phyloP scores from a whole-genome alignment of 2,113 vertebrate genomes.

The Urocynchramus pylzowi region DNA sequence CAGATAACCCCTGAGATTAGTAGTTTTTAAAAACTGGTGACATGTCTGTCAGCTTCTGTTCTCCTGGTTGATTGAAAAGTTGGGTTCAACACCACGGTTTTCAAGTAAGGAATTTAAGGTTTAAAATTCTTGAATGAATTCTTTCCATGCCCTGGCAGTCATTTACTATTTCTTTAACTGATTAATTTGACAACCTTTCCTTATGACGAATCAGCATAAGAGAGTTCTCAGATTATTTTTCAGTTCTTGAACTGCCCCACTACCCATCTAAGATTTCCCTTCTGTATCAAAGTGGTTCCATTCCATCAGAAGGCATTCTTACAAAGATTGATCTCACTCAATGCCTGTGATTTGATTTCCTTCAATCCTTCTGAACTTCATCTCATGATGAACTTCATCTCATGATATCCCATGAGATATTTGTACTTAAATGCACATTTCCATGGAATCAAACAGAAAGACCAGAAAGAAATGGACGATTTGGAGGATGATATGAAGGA shows the following conservation, averaged over 20 bases:
- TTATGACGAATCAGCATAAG: not conserved
- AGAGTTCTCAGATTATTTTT: not conserved
- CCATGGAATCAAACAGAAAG: not conserved
- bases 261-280: not conserved
- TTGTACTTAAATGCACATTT: not conserved
- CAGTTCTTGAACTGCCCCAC: not conserved
- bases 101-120: not conserved
- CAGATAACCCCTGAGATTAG: not conserved
- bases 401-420: too few relatives aligned
- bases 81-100: not conserved
- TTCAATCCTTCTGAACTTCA: not conserved
- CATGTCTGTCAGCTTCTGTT: not conserved
- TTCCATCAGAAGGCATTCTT: not conserved
- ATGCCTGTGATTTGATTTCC: not conserved
- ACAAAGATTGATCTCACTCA: not conserved
- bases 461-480: not conserved
- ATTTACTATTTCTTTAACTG: not conserved
- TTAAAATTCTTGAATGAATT: not conserved
- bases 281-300: not conserved
- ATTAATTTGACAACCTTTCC: not conserved
- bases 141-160: not conserved
- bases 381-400: not conserved
- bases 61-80: not conserved
- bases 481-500: not conserved
- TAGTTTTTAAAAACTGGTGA: not conserved